Evolutionary conservation across 1,140 invertebrate species (phyloP), one percentile per base, ranked within the genome.

Genomic region (Scaptomyza graminum): DNA sequence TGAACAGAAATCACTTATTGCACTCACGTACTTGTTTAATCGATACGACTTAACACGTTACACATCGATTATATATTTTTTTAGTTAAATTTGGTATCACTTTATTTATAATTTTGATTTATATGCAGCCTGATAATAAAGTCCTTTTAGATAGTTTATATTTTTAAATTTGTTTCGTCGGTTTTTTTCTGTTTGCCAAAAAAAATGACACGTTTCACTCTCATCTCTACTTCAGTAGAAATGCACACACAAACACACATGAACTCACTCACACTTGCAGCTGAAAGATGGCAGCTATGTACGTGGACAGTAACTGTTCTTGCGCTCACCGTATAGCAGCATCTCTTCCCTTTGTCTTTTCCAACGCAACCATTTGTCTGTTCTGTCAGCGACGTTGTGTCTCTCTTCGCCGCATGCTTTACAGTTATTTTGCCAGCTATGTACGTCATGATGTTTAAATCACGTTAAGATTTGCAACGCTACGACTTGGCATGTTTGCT

Each of bases 381-480:
- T 46, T 18, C 54, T 72, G 68, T 67, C 71, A 80, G 39, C 77
- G 18, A 0, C 71, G 59, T 28, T 63, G 44, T 49, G 44, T 44
- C 37, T 41, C 37, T 47, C 16, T 34, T 37, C n/a, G 3, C 43
- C 50, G 44, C 52, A 57, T 46, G n/a, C n/a, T 11, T 16, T 52
- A 51, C 65, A 44, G 56, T 57, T 68, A 22, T 44, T 49, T 28
- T 15, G 31, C 57, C 51, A 60, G 49, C 62, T 59, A 60, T 22
- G n/a, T n/a, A n/a, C 60, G 77, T 79, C 65, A 71, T 64, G 76
- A 68, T 66, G 75, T 63, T 83, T 84, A 84, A 83, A 83, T 84
- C 79, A 83, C 71, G 76, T 79, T 79, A 84, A 79, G 80, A 83
- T 72, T 83, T 83, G 52, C 79, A 71, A 69, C 41, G 55, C 68